Conservation (phyloP, 2,113 vertebrate species). For the Crotalus viridis region DNA sequence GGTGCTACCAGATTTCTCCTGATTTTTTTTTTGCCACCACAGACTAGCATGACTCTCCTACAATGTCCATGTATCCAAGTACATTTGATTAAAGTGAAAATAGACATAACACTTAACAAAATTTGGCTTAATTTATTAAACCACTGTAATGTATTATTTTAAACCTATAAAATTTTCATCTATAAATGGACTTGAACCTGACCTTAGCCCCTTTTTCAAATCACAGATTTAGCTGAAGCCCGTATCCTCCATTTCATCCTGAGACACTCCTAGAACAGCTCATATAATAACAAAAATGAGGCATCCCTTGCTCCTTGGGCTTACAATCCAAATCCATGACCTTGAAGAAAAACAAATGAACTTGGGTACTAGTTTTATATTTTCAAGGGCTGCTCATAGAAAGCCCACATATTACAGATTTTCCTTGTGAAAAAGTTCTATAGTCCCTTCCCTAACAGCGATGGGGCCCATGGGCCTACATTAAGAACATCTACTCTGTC, state of each 20-base stretch:
- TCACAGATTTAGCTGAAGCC: neutral
- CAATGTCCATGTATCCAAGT: neutral
- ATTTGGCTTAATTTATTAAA: neutral
- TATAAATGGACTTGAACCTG: neutral
- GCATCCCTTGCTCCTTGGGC: neutral
- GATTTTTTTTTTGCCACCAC: neutral
- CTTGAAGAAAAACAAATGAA: neutral
- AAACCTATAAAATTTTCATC: neutral
- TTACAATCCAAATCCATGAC: neutral
- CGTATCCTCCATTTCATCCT: neutral
- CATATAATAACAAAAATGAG: neutral
- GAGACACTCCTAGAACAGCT: neutral
- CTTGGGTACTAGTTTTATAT: neutral
- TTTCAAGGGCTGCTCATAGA: neutral
- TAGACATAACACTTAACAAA: neutral
- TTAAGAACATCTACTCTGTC: neutral
- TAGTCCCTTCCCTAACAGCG: neutral
- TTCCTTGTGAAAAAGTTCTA: neutral
- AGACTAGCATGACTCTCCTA: neutral
- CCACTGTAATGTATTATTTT: neutral
- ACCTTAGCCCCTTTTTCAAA: neutral
- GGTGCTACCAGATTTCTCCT: neutral
- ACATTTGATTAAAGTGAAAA: neutral
- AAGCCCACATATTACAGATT: neutral
- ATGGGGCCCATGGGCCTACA: neutral